Evolutionary conservation across 2,113 vertebrate species (phyloP).

Genomic region (Ammodramus savannarum): DNA sequence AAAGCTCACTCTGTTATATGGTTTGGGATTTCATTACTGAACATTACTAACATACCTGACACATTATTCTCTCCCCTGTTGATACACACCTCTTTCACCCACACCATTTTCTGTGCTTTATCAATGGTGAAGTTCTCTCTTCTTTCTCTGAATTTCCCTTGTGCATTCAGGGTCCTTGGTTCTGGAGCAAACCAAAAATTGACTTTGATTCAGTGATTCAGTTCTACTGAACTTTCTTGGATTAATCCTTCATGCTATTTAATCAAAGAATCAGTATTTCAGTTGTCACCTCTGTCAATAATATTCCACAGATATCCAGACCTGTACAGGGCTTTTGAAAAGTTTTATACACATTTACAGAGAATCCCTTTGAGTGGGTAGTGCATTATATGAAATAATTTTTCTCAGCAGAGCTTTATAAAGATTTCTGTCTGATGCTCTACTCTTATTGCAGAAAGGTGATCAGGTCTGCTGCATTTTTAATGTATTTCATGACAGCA

Average conservation of each 20-base stretch:
- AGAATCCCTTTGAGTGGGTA: neutral
- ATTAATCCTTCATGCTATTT: neutral
- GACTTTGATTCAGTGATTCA: neutral
- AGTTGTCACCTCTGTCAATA: neutral
- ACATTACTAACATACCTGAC: fast-evolving
- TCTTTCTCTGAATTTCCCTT: neutral
- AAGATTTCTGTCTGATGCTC: neutral
- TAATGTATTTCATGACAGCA: neutral
- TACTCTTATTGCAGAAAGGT: neutral
- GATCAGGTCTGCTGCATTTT: neutral
- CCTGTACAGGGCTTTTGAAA: neutral
- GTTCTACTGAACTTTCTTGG: neutral
- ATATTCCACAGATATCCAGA: neutral
- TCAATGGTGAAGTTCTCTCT: neutral
- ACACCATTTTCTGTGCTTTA: neutral
- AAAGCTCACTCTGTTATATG: neutral
- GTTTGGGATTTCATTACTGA: neutral
- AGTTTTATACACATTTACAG: neutral
- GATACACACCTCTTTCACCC: neutral
- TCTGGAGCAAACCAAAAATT: neutral
- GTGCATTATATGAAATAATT: neutral
- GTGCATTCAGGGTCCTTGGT: neutral
- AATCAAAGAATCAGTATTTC: neutral
- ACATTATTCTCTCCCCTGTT: neutral
- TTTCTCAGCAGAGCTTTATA: neutral